A percentile compares a stretch with the other conserved stretches of the same genome.
Evolutionary conservation across 2,888 invertebrate genomes (phyloP).

Genomic region (Atethmia centrago): DNA sequence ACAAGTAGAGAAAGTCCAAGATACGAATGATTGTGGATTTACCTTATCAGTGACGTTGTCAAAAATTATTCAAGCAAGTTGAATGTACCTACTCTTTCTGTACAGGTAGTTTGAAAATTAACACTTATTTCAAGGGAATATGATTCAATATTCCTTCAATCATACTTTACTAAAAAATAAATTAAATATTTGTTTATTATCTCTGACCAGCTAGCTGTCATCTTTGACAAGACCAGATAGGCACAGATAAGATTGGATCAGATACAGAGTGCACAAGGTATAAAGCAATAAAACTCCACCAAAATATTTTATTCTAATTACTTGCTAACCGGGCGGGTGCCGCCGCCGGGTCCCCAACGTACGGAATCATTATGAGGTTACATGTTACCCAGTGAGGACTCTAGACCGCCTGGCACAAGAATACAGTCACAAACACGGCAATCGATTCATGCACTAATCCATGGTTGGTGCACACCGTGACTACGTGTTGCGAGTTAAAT

Average conservation of each 20-base stretch:
- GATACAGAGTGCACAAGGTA: not conserved
- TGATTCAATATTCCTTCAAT: conserved; percentile 32
- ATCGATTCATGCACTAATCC: not conserved
- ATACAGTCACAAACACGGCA: not conserved
- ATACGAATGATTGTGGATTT: conserved; percentile 44
- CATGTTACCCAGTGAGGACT: not conserved
- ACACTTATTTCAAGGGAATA: conserved; percentile 3
- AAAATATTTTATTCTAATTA: not conserved
- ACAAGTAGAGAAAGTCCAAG: conserved; percentile 37
- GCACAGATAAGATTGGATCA: not conserved
- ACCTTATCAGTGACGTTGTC: conserved; percentile 62
- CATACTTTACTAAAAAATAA: not conserved
- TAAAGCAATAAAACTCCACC: no score
- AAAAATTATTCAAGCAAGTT: conserved; percentile 46
- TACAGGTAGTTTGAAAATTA: conserved; percentile 30
- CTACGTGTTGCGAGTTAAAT: not conserved
- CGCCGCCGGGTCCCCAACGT: no score
- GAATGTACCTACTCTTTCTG: conserved; percentile 14
- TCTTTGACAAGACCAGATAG: not conserved
- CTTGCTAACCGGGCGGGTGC: not conserved
- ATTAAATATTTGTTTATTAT: not conserved
- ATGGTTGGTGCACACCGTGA: no score
- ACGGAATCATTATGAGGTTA: not conserved
- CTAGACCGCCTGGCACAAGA: not conserved
- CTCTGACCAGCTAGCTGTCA: conserved; percentile 18